phyloP scores from a whole-genome alignment of 2,797 vertebrate species.

The Anabacerthia variegaticeps region DNA sequence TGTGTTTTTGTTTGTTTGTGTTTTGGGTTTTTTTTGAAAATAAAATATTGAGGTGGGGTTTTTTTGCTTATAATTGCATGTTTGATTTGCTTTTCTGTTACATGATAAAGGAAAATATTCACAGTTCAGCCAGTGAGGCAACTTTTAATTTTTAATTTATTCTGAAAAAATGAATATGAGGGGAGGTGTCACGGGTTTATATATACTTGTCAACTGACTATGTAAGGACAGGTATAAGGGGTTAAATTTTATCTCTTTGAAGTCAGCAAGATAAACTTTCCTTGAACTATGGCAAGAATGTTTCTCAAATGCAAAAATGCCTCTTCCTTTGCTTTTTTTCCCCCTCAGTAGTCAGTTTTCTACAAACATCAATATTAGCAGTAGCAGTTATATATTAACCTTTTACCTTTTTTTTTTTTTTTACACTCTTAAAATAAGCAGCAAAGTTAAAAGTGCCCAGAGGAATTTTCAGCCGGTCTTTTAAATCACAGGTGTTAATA shows the following conservation, averaged over 20 bases:
- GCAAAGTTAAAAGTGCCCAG: not conserved
- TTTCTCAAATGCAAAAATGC: not conserved
- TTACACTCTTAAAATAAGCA: not conserved
- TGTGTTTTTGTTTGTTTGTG: not conserved
- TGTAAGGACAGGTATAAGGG: not conserved
- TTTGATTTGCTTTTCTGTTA: not conserved
- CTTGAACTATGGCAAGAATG: not conserved
- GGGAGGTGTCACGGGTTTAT: not conserved
- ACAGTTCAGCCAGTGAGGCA: not conserved
- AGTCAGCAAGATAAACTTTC: not conserved
- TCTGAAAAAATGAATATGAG: not conserved
- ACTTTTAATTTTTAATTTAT: not conserved
- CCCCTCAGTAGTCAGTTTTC: not conserved
- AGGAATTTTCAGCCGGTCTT: not conserved
- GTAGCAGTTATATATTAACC: not conserved
- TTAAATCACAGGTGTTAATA: not conserved
- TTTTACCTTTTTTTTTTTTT: not conserved
- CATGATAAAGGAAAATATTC: not conserved
- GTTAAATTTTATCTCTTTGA: not conserved
- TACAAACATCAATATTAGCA: not conserved
- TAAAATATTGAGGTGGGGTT: accelerated
- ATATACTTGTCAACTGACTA: not conserved
- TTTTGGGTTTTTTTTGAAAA: not conserved
- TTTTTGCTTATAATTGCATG: not conserved
- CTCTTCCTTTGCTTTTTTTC: not conserved